Evolutionary conservation across 2,888 invertebrate genomes (phyloP), one percentile per base, ranked within the genome.

Genomic region (Sphaerophoria taeniata): DNA sequence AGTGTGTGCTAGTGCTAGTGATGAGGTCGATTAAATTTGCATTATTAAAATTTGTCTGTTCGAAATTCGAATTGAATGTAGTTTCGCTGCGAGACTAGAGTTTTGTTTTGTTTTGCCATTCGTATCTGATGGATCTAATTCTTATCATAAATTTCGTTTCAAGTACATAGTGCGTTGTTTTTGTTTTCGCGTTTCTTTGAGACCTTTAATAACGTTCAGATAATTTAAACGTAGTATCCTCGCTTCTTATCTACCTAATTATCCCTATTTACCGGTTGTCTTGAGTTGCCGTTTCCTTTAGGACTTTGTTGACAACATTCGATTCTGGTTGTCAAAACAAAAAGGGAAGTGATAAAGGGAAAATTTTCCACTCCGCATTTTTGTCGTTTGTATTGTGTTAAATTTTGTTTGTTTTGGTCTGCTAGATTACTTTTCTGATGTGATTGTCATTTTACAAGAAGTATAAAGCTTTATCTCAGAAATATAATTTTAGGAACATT

Each of bases 241-340:
- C 24, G 45, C 7, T 24, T 36, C 33, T 49, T 49, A 16, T 7
- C 24, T 49, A 16, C 6, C 16, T 7, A 36, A 6, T 12, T 43
- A n/a, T 6, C 31, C 24, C 4, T 67, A 39, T n/a, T 39, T 39
- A 67, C 53, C 67, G 67, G 67, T 67, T 67, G 67, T 67, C 51
- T 67, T 67, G n/a, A n/a, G n/a, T 53, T 39, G 6, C 12, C 43
- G 43, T 39, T 39, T 39, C 7, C 51, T 34, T 3, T 31, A 11
- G 16, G 6, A 3, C 5, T 47, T 74, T 80, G 74, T 74, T 74
- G 61, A 69, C 74, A 72, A 78, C 45, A 69, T 45, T 12, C 47
- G 5, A 33, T 61, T 36, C 11, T 39, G 6, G 39, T 24, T 16
- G 60, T 58, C 61, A 47, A 67, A 61, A 69, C 34, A 43, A 60